Base-by-base conservation (phyloP, 1,140 invertebrate genomes). In the Steinernema feltiae region DNA sequence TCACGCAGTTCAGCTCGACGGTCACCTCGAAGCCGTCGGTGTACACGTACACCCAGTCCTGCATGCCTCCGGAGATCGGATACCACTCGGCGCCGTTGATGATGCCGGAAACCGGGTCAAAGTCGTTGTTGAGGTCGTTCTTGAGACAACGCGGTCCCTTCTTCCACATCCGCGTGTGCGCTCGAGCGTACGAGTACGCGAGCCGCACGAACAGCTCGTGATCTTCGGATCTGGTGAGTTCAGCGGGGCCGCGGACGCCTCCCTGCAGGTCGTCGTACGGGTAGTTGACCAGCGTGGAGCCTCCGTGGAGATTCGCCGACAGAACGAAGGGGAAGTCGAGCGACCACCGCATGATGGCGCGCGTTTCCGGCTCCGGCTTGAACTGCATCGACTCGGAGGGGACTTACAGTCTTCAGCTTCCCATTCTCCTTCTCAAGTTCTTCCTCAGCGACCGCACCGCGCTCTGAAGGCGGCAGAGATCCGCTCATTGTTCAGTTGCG, bases 11-110 rank as follows among this genome's bases (percentile, higher is more conserved):
- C 48, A 98, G 87, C 87, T 98, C 96, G 1, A 98, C 85, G 0
- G 95, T 98, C 0, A 98, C 88, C 87, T 98, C 95, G 88, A 97
- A 93, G 83, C 92, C 94, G 81, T 93, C 95, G 17, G 93, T 92
- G 74, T 92, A 88, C 0, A 96, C 78, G 86, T 99, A 99, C 88
- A 96, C 98, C 91, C 93, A 98, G 86, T 99, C 96, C 48, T 98
- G 96, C 95, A 98, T 98, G 17, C 95, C 95, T 0, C 94, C 84
- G 70, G 83, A 76, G 0, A 88, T 87, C 70, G 87, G 86, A 77
- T 88, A 88, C 88, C 88, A 89, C 1, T 81, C 82, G 30, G 87
- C 88, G 46, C 88, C 88, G 82, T 89, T 89, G 15, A 87, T 87
- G 41, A 88, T 88, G n/a, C 88, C 82, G 30, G 80, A 74, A 30